These are phyloP conservation scores for Apus apus DNA, from an alignment of 2,113 vertebrate genomes.

Conservation along the genomic window DNA sequence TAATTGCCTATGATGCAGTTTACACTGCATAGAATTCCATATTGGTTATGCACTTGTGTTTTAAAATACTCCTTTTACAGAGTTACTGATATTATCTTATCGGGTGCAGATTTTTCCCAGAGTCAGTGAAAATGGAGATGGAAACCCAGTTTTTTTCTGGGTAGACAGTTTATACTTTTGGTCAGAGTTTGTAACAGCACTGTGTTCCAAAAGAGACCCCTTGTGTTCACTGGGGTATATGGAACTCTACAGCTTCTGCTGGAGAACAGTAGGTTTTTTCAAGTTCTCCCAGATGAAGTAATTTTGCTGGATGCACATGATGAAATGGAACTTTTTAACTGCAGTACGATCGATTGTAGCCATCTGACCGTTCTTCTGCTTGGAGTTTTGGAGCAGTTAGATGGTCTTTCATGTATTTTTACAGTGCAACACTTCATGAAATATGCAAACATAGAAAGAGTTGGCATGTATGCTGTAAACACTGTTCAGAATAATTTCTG, in stretches of 20 bases:
- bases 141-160: constrained; percentile 8
- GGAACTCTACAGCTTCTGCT: not conserved
- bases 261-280: not conserved
- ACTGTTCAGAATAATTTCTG: not conserved
- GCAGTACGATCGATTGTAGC: not conserved
- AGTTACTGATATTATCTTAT: constrained; percentile 16
- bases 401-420: constrained; percentile 28
- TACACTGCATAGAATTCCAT: constrained; percentile 10
- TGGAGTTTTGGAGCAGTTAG: not conserved
- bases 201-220: constrained; percentile 64
- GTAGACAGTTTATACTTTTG: not conserved
- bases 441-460: not conserved
- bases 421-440: not conserved
- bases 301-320: not conserved
- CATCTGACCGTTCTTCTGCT: not conserved
- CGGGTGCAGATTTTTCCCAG: constrained; percentile 16
- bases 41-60: not conserved
- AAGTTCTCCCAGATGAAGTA: not conserved
- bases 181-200: not conserved
- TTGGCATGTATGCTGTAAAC: not conserved
- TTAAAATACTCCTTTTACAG: constrained; percentile 29
- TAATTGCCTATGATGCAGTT: not conserved
- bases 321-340: not conserved
- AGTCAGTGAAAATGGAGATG: constrained; percentile 3
- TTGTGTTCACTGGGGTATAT: constrained; percentile 52